Base-by-base conservation (phyloP, 2,888 invertebrate species). In the Fragum fragum region DNA sequence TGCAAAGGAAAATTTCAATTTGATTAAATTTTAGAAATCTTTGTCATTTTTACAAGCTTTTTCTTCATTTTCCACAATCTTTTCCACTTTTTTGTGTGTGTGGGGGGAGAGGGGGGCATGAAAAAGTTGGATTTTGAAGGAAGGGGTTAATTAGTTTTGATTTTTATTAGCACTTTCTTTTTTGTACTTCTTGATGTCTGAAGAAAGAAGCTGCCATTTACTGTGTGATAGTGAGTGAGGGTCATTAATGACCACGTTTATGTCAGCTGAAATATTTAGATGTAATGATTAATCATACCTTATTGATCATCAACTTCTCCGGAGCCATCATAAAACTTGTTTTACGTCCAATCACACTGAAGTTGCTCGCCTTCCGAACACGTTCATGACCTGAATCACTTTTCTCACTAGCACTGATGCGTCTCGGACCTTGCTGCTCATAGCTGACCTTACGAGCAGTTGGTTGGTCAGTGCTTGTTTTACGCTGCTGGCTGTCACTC, bases 341-440 rank as follows among this genome's bases (percentile, higher is more conserved):
- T 76, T 85, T 85, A 57, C 85, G 66, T 52, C 82, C 85, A 52
- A 81, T 79, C 29, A 73, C 29, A 23, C 82, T 83, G 68, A 76
- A 83, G 11, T 73, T 77, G 53, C 85, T 82, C n/a, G 55, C 55
- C 68, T 85, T 83, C 42, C 85, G 69, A 26, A 23, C 55, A 9
- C 59, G 68, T 53, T 79, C 29, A 75, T 83, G 73, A 73, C 80
- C 11, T 57, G 72, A 53, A 78, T 82, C n/a, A 55, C 61, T 71
- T 80, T 83, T 29, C 80, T 66, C 28, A 28, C 59, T 18, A 52
- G 71, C 61, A 28, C 59, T 55, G 53, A 47, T 42, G 18, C 80
- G 66, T 11, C 66, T 21, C 18, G 53, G 72, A 18, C 74, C 81
- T 28, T 68, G 74, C 3, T 71, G 68, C 14, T 85, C 85, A 6